Conservation (phyloP, 1,140 invertebrate species). For the Drosophila trapezifrons region DNA sequence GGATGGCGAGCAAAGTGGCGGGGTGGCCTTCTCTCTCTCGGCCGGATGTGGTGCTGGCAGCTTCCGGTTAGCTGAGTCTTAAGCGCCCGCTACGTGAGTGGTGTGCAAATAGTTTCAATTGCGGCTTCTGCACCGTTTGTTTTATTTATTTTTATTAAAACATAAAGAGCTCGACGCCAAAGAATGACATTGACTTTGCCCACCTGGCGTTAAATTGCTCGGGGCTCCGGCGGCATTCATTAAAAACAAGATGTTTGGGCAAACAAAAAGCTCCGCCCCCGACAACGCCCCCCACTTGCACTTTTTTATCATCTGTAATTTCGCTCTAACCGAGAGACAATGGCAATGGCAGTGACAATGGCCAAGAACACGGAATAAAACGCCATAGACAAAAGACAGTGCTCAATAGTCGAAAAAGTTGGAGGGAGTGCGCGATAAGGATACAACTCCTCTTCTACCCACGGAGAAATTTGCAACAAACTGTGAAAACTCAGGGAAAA, state of each 20-base stretch:
- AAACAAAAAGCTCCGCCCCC: constrained; percentile 28
- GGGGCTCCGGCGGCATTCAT: constrained; percentile 62
- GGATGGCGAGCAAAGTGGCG: constrained; percentile 4
- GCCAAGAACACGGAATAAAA: constrained; percentile 36
- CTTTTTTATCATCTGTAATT: constrained; percentile 69
- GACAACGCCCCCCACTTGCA: constrained; percentile 49
- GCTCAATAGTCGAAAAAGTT: constrained; percentile 69
- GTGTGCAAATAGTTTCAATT: constrained; percentile 83
- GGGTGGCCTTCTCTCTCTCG: constrained; percentile 21
- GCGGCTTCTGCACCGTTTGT: constrained; percentile 78
- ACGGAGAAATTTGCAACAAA: constrained; percentile 40
- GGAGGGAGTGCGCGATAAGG: constrained; percentile 66
- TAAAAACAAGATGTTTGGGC: constrained; percentile 59
- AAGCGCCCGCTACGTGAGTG: constrained; percentile 77
- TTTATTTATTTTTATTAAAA: constrained; percentile 84
- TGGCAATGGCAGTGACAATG: constrained; percentile 38
- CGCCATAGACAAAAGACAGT: constrained; percentile 52
- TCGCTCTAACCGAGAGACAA: constrained; percentile 39
- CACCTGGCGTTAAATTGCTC: constrained; percentile 78
- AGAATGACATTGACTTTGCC: constrained; percentile 80
- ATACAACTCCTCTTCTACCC: constrained; percentile 20
- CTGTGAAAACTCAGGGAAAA: constrained; percentile 46
- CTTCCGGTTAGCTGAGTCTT: constrained; percentile 79
- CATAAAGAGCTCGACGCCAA: constrained; percentile 64
- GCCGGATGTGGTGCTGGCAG: constrained; percentile 76